These are phyloP conservation scores for Rhopalosiphum padi DNA, from an alignment of 1,140 invertebrate species.

Conservation along the genomic window DNA sequence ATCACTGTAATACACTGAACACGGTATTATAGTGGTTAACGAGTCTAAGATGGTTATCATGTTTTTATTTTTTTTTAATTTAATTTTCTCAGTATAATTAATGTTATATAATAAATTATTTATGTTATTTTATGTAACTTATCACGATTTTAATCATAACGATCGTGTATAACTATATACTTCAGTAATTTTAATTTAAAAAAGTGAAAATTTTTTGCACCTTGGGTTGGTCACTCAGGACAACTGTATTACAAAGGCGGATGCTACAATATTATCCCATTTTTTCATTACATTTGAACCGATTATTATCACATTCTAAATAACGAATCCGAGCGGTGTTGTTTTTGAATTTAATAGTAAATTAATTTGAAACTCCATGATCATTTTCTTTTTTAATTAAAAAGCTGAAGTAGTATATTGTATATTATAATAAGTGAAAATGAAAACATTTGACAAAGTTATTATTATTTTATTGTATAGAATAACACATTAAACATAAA, in stretches of 20 bases:
- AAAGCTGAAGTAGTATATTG: not conserved
- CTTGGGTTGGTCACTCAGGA: not conserved
- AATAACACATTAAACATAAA: not conserved
- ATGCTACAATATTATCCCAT: not conserved
- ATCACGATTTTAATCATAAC: not conserved
- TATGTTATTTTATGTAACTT: not conserved
- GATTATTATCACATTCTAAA: not conserved
- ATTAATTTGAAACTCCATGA: not conserved
- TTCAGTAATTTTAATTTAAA: not conserved
- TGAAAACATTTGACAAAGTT: not conserved
- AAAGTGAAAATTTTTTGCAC: not conserved
- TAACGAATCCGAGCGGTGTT: not conserved
- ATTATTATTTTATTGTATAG: not conserved
- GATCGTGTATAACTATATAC: not conserved
- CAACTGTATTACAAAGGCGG: not conserved
- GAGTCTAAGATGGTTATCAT: not conserved
- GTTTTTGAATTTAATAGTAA: not conserved
- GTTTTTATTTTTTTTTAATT: not conserved
- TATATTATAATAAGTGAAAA: not conserved
- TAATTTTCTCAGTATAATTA: not conserved
- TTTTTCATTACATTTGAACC: not conserved
- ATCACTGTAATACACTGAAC: not conserved
- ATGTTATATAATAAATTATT: not conserved
- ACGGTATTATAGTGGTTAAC: not conserved
- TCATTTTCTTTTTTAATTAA: not conserved